Evolutionary conservation across 2,888 invertebrate genomes (phyloP).

Genomic region (Noctuana brunneofusca): DNA sequence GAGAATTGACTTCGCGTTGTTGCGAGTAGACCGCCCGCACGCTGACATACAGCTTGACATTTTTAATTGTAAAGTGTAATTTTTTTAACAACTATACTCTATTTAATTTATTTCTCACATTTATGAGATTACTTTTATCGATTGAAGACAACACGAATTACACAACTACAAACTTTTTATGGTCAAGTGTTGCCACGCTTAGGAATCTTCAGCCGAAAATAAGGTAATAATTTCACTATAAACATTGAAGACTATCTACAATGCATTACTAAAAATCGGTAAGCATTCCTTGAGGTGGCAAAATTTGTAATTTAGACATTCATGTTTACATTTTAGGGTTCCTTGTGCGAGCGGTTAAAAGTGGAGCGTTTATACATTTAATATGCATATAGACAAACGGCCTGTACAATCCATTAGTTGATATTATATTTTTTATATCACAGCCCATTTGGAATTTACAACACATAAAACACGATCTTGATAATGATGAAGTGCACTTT

Average conservation of each 20-base stretch:
- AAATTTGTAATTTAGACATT: constrained; percentile 14
- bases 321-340: constrained; percentile 12
- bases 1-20: constrained; percentile 71
- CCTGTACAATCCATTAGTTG: constrained; percentile 87
- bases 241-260: constrained; percentile 46
- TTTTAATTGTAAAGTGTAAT: constrained; percentile 1
- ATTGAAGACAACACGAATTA: constrained; percentile 15
- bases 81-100: constrained; percentile 13
- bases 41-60: constrained; percentile 25
- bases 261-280: constrained; percentile 39
- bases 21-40: constrained; percentile 58
- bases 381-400: constrained; percentile 84
- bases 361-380: constrained; percentile 57
- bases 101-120: constrained; percentile 17
- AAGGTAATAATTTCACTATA: constrained; percentile 42
- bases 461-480: constrained; percentile 78
- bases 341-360: constrained; percentile 47
- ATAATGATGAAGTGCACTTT: constrained; percentile 81
- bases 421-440: constrained; percentile 85
- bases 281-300: constrained; percentile 30
- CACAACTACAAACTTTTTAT: constrained; percentile 6
- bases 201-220: constrained; percentile 37
- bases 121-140: not conserved
- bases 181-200: constrained; percentile 36
- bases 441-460: constrained; percentile 91